Percentiles rank a stretch among this genome's conserved stretches.
These are phyloP conservation scores for Lophius piscatorius DNA, from an alignment of 2,113 vertebrate genomes.

Conservation along the genomic window DNA sequence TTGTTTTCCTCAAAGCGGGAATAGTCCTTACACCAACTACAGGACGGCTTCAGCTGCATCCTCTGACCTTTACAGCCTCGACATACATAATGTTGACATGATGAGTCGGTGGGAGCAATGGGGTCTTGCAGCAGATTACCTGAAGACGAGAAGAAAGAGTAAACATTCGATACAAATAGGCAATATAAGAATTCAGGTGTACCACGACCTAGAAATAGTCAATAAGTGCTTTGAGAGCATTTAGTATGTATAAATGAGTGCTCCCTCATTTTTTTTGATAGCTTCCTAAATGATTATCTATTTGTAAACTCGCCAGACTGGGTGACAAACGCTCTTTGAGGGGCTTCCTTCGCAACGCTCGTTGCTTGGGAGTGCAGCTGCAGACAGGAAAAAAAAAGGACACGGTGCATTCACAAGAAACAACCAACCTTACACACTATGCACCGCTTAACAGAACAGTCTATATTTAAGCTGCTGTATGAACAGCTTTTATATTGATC, in stretches of 20 bases:
- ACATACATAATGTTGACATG: conserved; percentile 98
- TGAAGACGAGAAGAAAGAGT: conserved; percentile 56
- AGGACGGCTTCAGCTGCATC: conserved; percentile 99
- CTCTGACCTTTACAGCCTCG: conserved; percentile 96
- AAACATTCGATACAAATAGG: background rate
- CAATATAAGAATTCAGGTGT: background rate
- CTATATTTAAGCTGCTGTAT: conserved; percentile 26
- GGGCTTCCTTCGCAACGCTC: conserved; percentile 71
- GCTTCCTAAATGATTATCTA: conserved; percentile 7
- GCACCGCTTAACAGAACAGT: conserved; percentile 1
- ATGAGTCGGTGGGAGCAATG: conserved; percentile 95
- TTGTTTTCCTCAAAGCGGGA: conserved; percentile 96
- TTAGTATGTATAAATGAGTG: background rate
- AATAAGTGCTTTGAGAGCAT: no score
- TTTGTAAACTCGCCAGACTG: conserved; percentile 34
- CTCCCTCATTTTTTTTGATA: background rate
- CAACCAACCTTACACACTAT: conserved; percentile 19
- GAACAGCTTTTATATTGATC: background rate
- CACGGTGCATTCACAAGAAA: conserved; percentile 67
- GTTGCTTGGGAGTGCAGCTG: conserved; percentile 67
- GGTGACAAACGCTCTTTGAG: conserved; percentile 65
- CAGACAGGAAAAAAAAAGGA: conserved; percentile 33
- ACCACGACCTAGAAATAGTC: background rate
- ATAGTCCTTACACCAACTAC: conserved; percentile 99
- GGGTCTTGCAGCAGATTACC: conserved; percentile 97